phyloP scores from a whole-genome alignment of 1,140 invertebrate species.

The Scylla paramamosain region DNA sequence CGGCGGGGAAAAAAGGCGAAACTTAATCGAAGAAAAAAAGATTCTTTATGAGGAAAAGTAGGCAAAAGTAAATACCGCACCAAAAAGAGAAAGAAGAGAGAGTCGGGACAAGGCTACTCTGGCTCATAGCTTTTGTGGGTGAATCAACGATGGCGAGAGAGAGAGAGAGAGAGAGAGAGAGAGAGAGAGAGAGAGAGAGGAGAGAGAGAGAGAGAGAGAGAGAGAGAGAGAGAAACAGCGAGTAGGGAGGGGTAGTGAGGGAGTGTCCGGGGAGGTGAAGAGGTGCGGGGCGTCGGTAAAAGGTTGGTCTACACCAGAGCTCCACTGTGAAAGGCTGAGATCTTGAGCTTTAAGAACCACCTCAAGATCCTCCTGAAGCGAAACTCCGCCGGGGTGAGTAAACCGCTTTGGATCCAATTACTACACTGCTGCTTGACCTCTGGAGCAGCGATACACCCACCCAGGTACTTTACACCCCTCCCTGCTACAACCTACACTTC shows the following conservation, averaged over 20 bases:
- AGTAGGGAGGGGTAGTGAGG: neutral
- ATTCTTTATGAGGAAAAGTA: neutral
- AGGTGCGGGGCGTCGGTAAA: constrained; percentile 1
- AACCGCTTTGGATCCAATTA: neutral
- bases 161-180: constrained; percentile 31
- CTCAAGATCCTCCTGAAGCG: constrained; percentile 18
- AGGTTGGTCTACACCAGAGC: neutral
- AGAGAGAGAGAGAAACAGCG: neutral
- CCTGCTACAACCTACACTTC: neutral
- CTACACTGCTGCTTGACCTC: neutral
- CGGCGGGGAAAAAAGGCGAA: neutral
- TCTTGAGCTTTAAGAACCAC: constrained; percentile 22
- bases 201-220: neutral
- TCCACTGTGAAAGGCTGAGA: constrained; percentile 12
- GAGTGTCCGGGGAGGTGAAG: neutral
- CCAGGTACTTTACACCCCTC: neutral
- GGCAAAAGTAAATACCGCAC: neutral
- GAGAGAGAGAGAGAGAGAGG: neutral
- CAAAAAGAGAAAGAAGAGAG: neutral
- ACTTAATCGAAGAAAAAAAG: constrained; percentile 26
- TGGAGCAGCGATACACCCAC: constrained; percentile 26
- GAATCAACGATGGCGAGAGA: neutral
- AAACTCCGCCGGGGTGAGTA: neutral
- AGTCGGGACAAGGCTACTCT: too few relatives aligned
- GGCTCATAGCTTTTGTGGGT: neutral